Evolutionary conservation across 2,888 invertebrate genomes (phyloP), one percentile per base, ranked within the genome.

Genomic region (Agrenia bidenticulata): DNA sequence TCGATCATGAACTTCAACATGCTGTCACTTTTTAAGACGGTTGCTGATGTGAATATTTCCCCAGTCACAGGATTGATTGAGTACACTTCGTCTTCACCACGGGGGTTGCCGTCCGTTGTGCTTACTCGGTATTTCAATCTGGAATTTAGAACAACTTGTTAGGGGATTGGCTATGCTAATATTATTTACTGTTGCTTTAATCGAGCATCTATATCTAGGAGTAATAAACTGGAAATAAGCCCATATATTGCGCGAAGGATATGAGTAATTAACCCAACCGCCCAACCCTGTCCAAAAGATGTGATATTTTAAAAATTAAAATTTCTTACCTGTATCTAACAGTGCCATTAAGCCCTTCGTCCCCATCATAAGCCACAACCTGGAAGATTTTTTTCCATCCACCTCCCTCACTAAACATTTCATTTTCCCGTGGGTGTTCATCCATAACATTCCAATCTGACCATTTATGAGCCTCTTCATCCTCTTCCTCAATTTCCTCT

Each of bases 311-410:
- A 17, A 45, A 45, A 5, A 19, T 9, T 4, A 45, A 15, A 45
- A 45, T 17, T 9, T 11, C 45, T 45, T 5, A 45, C 45, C 88
- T 87, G 84, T 94, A 95, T 23, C 87, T 87, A 73, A 95, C 86
- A 75, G 88, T 85, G 61, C 90, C 90, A 82, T 95, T 95, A 72
- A 84, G 85, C 9, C 90, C 92, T 61, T 83, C 83, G 81, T 96
- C 95, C 75, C 84, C 84, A 81, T 96, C 95, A 73, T 87, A 85
- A 15, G 94, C 94, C 73, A 89, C 82, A 73, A 94, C 89, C 87
- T 90, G 81, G 64, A 72, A 75, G 50, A 77, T 71, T 60, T 69
- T 73, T 55, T 71, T 73, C 76, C 76, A 76, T 11, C 70, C 67
- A 13, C 67, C 67, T 2, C 69, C 73, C 42, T 73, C 68, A 7